phyloP scores from a whole-genome alignment of 2,797 vertebrate species.

The Neostethus bicornis region DNA sequence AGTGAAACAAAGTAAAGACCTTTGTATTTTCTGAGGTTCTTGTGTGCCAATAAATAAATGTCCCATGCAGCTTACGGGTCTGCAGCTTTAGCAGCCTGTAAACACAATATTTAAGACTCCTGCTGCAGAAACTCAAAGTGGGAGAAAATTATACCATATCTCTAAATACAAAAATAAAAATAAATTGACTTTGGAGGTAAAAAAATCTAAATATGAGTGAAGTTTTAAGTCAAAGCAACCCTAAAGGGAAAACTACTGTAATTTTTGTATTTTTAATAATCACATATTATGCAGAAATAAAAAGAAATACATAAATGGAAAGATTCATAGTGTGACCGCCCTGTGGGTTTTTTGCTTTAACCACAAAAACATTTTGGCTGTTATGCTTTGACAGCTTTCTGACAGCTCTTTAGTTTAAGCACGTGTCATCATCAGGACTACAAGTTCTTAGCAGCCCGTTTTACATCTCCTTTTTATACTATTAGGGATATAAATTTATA shows the following conservation, averaged over 20 bases:
- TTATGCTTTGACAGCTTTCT: constrained; percentile 62
- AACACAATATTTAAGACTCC: constrained; percentile 52
- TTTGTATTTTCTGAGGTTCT: constrained; percentile 41
- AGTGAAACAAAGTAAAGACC: constrained; percentile 36
- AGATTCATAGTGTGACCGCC: constrained; percentile 58
- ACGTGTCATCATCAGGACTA: constrained; percentile 35
- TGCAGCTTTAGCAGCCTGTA: constrained; percentile 50
- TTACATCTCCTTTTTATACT: constrained; percentile 29
- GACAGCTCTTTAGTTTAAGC: constrained; percentile 45
- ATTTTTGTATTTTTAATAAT: constrained; percentile 34
- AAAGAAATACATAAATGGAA: constrained; percentile 64
- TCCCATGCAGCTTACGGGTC: constrained; percentile 45
- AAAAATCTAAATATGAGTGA: constrained; percentile 11
- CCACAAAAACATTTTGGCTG: constrained; percentile 61
- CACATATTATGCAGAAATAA: constrained; percentile 38
- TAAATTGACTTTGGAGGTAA: constrained; percentile 18
- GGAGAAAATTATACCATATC: constrained; percentile 11
- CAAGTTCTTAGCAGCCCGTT: constrained; percentile 27
- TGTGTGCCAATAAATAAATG: constrained; percentile 58
- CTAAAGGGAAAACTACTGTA: constrained; percentile 6
- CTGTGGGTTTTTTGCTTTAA: constrained; percentile 55
- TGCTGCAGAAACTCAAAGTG: constrained; percentile 27
- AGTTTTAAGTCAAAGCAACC: constrained; percentile 16
- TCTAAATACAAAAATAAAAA: constrained; percentile 37
- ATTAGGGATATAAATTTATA: constrained; percentile 54